Base-by-base conservation (phyloP, 2,888 invertebrate species). In the Nysson spinosus region DNA sequence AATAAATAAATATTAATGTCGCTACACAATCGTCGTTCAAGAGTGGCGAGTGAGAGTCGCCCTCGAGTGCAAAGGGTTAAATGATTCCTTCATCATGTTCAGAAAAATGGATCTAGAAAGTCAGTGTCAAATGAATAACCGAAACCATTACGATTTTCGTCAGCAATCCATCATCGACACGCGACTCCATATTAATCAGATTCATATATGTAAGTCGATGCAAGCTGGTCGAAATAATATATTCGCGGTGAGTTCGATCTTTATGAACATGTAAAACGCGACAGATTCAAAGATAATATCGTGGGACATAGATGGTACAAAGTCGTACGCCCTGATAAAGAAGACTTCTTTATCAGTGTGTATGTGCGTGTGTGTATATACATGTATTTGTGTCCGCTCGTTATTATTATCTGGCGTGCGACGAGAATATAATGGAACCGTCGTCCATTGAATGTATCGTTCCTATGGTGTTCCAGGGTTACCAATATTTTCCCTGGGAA, bases 371-470 rank as follows among this genome's bases (percentile, higher is more conserved):
- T n/a, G n/a, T n/a, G n/a, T n/a, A n/a, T n/a, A n/a, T n/a, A n/a
- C n/a, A n/a, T n/a, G n/a, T n/a, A n/a, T n/a, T n/a, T n/a, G 32
- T 24, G 24, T 14, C 28, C 39, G 50, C 55, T 52, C 46, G 35
- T 69, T 69, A 69, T 61, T 66, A 61, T 70, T 70, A 47, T 20
- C 42, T 28, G 40, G 47, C 49, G 46, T 50, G 60, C 43, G 47
- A 30, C 55, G 35, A 34, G 54, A 46, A 47, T 30, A 61, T 65
- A 70, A 65, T 61, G 47, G 61, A 55, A 52, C 46, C 42, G 19
- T n/a, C 51, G 20, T 61, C 69, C 54, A 37, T 56, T 52, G 69
- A 52, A 56, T 52, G 44, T 46, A 19, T 16, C 32, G 35, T 28
- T 37, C 14, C 11, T 39, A 34, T 30, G 56, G 46, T 46, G 26